Percentiles rank a stretch among this genome's conserved stretches.
Evolutionary conservation across 1,140 invertebrate genomes (phyloP).

Genomic region (Thereuonema tuberculata): DNA sequence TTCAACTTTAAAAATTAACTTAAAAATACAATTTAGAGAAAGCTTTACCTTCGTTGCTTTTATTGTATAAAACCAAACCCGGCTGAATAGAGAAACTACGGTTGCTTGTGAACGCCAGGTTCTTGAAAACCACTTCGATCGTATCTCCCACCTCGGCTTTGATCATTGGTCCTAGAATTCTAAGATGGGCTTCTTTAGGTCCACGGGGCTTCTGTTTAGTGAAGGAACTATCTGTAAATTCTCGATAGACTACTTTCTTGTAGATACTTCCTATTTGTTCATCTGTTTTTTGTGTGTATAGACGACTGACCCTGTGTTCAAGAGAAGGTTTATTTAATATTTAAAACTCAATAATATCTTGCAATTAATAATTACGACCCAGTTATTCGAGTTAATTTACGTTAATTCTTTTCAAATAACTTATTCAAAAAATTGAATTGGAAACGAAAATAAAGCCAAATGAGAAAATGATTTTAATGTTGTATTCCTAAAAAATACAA

Average conservation of each 20-base stretch:
- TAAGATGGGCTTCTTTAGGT: background rate
- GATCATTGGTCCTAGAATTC: conserved; percentile 5
- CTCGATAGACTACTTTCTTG: conserved; percentile 25
- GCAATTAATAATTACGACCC: too few relatives aligned
- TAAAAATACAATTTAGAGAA: too few relatives aligned
- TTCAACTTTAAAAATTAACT: background rate
- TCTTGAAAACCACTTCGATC: background rate
- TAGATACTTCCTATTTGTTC: conserved; percentile 24
- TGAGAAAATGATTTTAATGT: too few relatives aligned
- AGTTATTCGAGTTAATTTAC: too few relatives aligned
- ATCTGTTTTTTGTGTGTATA: too few relatives aligned
- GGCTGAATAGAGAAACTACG: conserved; percentile 22
- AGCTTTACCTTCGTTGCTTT: conserved; percentile 20
- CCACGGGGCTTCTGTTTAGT: conserved; percentile 14
- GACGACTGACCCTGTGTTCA: too few relatives aligned
- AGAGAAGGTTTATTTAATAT: too few relatives aligned
- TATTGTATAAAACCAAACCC: conserved; percentile 19
- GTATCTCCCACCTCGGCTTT: conserved; percentile 10
- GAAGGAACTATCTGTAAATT: conserved; percentile 26
- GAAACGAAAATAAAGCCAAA: too few relatives aligned
- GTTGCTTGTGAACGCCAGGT: conserved; percentile 15
- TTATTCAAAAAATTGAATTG: too few relatives aligned
- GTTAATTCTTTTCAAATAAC: too few relatives aligned
- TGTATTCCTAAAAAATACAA: too few relatives aligned
- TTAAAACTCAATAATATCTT: too few relatives aligned